These are phyloP conservation scores for Pteromalus puparum DNA, from an alignment of 1,140 invertebrate genomes.

Conservation along the genomic window DNA sequence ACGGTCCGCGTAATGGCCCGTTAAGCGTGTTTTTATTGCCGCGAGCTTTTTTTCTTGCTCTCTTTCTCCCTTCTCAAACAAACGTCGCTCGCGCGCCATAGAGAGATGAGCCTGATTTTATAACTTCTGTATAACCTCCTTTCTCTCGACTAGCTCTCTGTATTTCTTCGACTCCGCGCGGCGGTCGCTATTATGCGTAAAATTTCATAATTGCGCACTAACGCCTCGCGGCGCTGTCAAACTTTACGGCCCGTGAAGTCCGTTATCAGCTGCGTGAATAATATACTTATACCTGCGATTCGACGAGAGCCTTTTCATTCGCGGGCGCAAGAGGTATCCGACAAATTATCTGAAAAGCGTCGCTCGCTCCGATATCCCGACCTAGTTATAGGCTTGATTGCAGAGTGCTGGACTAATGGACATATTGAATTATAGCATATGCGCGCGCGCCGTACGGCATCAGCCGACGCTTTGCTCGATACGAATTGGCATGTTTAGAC, in stretches of 20 bases:
- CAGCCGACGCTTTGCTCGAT: neutral
- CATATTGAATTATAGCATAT: neutral
- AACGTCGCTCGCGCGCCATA: neutral
- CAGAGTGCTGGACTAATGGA: neutral
- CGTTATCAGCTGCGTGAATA: neutral
- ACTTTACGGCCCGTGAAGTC: neutral
- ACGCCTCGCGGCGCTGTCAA: neutral
- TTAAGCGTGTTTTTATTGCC: conserved; percentile 63
- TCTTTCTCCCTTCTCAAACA: conserved; percentile 23
- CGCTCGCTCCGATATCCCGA: too few species aligned
- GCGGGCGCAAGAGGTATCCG: too few species aligned
- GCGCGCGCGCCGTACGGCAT: too few species aligned
- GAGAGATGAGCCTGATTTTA: conserved; percentile 17
- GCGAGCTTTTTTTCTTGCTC: conserved; percentile 39
- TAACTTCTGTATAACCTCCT: conserved; percentile 15
- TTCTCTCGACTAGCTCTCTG: conserved; percentile 28
- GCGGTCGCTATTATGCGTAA: neutral
- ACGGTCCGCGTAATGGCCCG: conserved; percentile 64
- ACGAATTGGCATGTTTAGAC: neutral
- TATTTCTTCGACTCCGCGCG: neutral
- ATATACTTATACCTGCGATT: too few species aligned
- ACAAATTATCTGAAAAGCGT: too few species aligned
- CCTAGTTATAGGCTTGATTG: neutral
- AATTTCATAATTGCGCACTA: conserved; percentile 20
- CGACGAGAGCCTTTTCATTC: too few species aligned